Evolutionary conservation across 2,797 vertebrate genomes (phyloP).

Genomic region (Catharus ustulatus): DNA sequence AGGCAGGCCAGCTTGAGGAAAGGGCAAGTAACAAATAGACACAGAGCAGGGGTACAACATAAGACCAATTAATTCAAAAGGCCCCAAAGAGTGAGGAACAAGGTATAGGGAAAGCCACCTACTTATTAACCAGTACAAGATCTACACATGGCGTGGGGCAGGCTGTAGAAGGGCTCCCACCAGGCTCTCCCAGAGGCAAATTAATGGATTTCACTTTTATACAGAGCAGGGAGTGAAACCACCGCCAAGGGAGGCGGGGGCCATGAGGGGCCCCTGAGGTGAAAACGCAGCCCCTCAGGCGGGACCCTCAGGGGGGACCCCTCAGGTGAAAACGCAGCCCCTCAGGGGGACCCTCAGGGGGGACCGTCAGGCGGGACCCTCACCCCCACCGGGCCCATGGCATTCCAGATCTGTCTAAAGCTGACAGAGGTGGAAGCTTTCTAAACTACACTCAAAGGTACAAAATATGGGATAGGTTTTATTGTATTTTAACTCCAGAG

Average conservation of each 20-base stretch:
- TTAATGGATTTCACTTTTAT: accelerated
- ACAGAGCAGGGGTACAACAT: accelerated
- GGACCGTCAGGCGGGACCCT: no score
- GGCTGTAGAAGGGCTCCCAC: accelerated
- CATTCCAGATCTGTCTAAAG: background rate
- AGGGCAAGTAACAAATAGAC: accelerated
- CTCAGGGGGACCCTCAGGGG: background rate
- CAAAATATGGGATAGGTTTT: accelerated
- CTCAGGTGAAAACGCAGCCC: no score
- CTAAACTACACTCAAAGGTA: background rate
- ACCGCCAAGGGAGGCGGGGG: accelerated
- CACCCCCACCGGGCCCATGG: accelerated
- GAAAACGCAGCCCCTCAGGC: no score
- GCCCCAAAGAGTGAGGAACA: accelerated
- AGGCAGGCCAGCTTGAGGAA: accelerated
- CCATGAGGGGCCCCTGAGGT: accelerated
- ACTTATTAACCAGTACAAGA: accelerated
- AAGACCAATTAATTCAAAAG: accelerated
- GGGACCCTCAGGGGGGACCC: background rate
- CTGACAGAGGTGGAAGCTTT: background rate
- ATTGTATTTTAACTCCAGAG: accelerated
- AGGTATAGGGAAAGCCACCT: accelerated
- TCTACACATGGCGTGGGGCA: accelerated
- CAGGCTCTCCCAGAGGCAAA: accelerated
- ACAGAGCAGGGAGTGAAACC: accelerated